Base-by-base conservation (phyloP, 2,113 vertebrate genomes). In the Pungitius pungitius region DNA sequence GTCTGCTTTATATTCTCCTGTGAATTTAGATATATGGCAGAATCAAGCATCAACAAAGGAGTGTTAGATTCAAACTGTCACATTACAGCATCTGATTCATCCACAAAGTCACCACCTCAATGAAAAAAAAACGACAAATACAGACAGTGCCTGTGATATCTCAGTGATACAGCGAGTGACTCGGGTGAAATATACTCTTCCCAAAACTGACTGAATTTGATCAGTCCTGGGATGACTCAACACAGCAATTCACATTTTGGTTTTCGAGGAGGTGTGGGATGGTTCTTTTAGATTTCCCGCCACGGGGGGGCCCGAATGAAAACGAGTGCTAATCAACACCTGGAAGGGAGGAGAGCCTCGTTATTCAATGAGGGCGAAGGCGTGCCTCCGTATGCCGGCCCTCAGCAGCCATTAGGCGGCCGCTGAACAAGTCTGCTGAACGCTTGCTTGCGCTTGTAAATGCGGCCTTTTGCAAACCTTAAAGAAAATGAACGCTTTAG, bases 361-460 rank as follows among this genome's bases (percentile, higher is more conserved):
- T 88, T 83, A 85, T 80, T 87, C 74, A 81, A 51, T 54, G 51
- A 79, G 77, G 69, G 61, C 54, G 27, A 68, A 81, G 79, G 84
- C n/a, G 57, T 85, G 77, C 70, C 67, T 78, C 76, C 78, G 74
- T 88, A 81, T 87, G 86, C 56, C 65, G 68, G 83, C 62, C 67
- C 70, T 87, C 86, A 83, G 11, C 69, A 85, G 72, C 75, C 69
- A 84, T 88, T 70, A 86, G 62, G 24, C 52, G 54, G 51, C 39
- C 9, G 7, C 67, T 65, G 15, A 79, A 26, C 49, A 49, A 67
- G 76, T 81, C 68, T 73, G 26, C 70, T 40, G 56, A 27, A 75
- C 33, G 14, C 4, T n/a, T 65, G 40, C 13, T 64, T 7, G 14
- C 49, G 66, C 27, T 43, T 3, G 55, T 39, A 66, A 73, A 69